phyloP scores from a whole-genome alignment of 2,797 vertebrate species.

The Clarias pachynema region DNA sequence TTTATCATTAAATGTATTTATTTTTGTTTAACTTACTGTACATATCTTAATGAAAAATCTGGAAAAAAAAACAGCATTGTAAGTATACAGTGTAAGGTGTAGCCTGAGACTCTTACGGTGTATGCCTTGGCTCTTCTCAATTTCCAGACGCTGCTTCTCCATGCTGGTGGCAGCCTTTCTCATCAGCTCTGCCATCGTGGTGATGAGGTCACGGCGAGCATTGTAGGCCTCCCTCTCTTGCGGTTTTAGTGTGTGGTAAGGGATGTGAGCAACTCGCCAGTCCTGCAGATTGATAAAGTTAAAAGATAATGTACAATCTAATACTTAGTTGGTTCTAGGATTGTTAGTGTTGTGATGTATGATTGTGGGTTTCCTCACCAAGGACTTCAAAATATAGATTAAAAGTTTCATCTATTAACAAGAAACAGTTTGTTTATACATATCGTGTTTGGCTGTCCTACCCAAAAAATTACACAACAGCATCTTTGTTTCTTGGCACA shows the following conservation, averaged over 20 bases:
- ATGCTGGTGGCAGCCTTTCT: constrained; percentile 56
- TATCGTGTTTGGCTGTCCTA: not conserved
- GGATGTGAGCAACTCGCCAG: constrained; percentile 70
- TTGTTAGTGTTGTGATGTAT: not conserved
- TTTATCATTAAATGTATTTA: no score
- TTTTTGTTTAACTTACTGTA: no score
- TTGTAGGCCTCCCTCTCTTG: constrained; percentile 70
- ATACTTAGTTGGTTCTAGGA: not conserved
- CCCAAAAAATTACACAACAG: not conserved
- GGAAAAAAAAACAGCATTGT: no score
- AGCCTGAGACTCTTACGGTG: constrained; percentile 43
- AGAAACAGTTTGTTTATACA: no score
- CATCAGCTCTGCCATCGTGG: constrained; percentile 72
- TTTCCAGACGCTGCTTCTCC: constrained; percentile 62
- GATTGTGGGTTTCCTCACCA: not conserved
- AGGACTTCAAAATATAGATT: not conserved
- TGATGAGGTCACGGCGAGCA: constrained; percentile 70
- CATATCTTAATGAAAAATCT: no score
- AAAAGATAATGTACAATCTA: not conserved
- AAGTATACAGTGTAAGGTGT: not conserved
- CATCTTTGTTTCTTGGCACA: not conserved
- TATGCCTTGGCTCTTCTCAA: constrained; percentile 26
- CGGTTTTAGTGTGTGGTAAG: constrained; percentile 72
- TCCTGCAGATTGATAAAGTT: constrained; percentile 68
- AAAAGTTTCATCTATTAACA: not conserved